phyloP scores from a whole-genome alignment of 2,888 invertebrate species.

The Limnephilus auricula region DNA sequence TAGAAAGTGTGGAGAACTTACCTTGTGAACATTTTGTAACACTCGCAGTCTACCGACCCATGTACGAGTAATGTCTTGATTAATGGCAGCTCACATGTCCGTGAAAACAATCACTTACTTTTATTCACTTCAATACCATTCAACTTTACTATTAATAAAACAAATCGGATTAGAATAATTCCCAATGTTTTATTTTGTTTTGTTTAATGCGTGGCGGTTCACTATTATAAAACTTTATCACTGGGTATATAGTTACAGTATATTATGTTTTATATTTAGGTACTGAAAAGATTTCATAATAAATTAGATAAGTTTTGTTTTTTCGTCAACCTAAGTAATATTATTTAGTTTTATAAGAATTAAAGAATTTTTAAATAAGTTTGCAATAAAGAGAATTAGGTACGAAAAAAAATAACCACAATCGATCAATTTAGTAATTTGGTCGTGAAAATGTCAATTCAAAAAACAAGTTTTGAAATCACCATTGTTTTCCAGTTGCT shows the following conservation, averaged over 20 bases:
- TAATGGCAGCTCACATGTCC: slow-evolving; percentile 49
- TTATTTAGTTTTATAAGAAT: too few species aligned
- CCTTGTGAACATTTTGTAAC: slow-evolving; percentile 63
- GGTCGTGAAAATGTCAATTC: too few species aligned
- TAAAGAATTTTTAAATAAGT: too few species aligned
- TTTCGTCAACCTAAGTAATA: too few species aligned
- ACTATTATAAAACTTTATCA: background rate
- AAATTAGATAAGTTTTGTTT: background rate
- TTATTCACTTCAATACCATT: slow-evolving; percentile 42
- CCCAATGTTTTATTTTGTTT: background rate
- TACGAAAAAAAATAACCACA: too few species aligned
- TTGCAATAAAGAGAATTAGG: too few species aligned
- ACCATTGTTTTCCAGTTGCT: too few species aligned
- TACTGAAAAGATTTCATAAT: background rate
- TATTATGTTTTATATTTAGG: background rate
- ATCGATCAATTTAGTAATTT: too few species aligned
- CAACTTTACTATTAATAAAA: slow-evolving; percentile 30
- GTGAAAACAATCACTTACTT: slow-evolving; percentile 43
- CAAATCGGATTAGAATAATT: slow-evolving; percentile 14
- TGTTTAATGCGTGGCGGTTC: background rate
- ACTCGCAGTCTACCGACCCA: slow-evolving; percentile 24
- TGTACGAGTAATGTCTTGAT: slow-evolving; percentile 50
- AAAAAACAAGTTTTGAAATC: too few species aligned
- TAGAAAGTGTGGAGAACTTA: slow-evolving; percentile 36
- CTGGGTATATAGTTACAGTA: background rate